Conservation (phyloP, 2,797 vertebrate species). For the Vireo griseus region DNA sequence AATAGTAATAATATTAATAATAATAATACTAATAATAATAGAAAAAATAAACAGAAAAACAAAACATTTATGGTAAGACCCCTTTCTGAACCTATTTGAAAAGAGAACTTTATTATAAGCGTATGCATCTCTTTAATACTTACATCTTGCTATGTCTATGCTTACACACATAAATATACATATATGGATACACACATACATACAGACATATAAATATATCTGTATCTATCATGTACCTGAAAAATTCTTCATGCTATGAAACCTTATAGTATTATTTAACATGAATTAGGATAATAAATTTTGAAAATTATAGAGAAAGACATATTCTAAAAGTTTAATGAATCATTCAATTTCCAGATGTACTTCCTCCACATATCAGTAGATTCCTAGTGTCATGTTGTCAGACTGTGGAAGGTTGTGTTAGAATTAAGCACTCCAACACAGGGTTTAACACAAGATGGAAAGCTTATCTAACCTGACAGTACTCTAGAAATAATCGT, state of each 20-base stretch:
- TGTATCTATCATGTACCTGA: not conserved
- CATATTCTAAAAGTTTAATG: slow-evolving; percentile 8
- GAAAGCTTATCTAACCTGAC: slow-evolving; percentile 67
- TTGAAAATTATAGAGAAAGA: not conserved
- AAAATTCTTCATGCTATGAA: not conserved
- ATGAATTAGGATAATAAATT: not conserved
- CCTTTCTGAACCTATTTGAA: not conserved
- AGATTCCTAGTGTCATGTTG: slow-evolving; percentile 50
- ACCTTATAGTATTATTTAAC: not conserved
- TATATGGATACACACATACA: fast-evolving
- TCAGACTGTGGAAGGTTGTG: slow-evolving; percentile 57
- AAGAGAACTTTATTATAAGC: not conserved
- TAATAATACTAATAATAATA: no score
- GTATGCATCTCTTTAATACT: not conserved
- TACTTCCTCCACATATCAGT: slow-evolving; percentile 9
- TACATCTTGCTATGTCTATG: not conserved
- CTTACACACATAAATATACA: not conserved
- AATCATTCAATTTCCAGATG: slow-evolving; percentile 59
- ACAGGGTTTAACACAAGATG: slow-evolving; percentile 44
- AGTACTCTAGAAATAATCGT: slow-evolving; percentile 66
- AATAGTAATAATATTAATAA: no score
- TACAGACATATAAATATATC: fast-evolving
- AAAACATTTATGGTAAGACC: fast-evolving
- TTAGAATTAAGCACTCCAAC: slow-evolving; percentile 62
- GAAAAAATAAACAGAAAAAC: fast-evolving